Percentiles rank a stretch among this genome's conserved stretches.
These are phyloP conservation scores for Graphium colonna DNA, from an alignment of 2,888 invertebrate species.

Conservation along the genomic window DNA sequence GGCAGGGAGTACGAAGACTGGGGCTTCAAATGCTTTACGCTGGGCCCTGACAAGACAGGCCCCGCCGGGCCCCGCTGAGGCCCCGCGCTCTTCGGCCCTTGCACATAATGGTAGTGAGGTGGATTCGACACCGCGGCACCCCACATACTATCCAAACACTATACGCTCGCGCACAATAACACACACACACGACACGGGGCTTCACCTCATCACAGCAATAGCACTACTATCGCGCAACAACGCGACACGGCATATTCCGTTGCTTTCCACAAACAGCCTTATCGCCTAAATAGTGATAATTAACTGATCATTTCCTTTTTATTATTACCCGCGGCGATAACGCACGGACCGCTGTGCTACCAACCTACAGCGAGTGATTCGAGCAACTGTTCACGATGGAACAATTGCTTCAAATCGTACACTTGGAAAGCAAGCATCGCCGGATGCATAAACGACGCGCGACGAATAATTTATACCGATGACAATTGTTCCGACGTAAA, in stretches of 20 bases:
- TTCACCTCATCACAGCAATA: slow-evolving; percentile 63
- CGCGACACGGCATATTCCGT: slow-evolving; percentile 52
- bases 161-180: slow-evolving; percentile 43
- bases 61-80: slow-evolving; percentile 61
- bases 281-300: slow-evolving; percentile 60
- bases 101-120: slow-evolving; percentile 69
- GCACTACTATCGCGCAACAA: slow-evolving; percentile 52
- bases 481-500: slow-evolving; percentile 68
- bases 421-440: slow-evolving; percentile 72
- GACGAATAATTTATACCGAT: slow-evolving; percentile 70
- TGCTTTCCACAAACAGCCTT: slow-evolving; percentile 49
- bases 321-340: slow-evolving; percentile 56
- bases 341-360: slow-evolving; percentile 52
- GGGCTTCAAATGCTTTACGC: slow-evolving; percentile 59
- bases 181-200: slow-evolving; percentile 21
- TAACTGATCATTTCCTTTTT: slow-evolving; percentile 52
- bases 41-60: slow-evolving; percentile 61
- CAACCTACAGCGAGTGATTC: slow-evolving; percentile 60
- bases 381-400: slow-evolving; percentile 66
- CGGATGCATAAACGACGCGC: slow-evolving; percentile 72
- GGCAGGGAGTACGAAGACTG: slow-evolving; percentile 77
- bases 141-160: slow-evolving; percentile 55
- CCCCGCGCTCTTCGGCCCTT: slow-evolving; percentile 52
- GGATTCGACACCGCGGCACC: slow-evolving; percentile 72
- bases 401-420: slow-evolving; percentile 67